Evolutionary conservation across 2,797 vertebrate genomes (phyloP).

Genomic region (Ateles fusciceps): DNA sequence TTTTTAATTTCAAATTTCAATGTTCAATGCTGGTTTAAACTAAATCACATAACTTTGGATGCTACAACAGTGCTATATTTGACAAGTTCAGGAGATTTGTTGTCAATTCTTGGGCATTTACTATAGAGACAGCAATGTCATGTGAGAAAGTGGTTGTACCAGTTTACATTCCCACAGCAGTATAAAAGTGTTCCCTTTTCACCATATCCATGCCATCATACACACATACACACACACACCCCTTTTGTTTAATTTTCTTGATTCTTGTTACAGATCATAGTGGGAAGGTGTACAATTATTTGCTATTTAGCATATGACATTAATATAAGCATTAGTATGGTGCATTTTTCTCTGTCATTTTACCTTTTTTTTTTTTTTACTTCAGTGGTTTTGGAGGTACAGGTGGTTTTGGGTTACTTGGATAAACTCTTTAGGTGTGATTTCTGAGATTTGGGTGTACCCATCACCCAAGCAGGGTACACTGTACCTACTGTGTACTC

Average conservation of each 20-base stretch:
- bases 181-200: background rate
- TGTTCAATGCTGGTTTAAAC: background rate
- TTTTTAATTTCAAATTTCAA: background rate
- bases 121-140: background rate
- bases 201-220: background rate
- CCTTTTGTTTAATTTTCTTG: background rate
- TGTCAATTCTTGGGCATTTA: background rate
- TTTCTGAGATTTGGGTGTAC: too few relatives aligned
- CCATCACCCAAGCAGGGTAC: too few relatives aligned
- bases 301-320: background rate
- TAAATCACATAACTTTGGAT: background rate
- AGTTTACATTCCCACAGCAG: background rate
- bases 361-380: background rate
- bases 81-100: background rate
- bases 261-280: background rate
- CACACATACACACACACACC: background rate
- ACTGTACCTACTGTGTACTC: too few relatives aligned
- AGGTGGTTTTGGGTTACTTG: too few relatives aligned
- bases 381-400: too few relatives aligned
- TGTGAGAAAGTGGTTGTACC: background rate
- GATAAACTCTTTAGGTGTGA: too few relatives aligned
- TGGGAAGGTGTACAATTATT: background rate
- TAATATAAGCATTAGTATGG: background rate
- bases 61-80: background rate
- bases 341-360: background rate